A percentile compares a stretch with the other conserved stretches of the same genome.
These are phyloP conservation scores for Trissolcus japonicus DNA, from an alignment of 2,888 invertebrate species.

Conservation along the genomic window DNA sequence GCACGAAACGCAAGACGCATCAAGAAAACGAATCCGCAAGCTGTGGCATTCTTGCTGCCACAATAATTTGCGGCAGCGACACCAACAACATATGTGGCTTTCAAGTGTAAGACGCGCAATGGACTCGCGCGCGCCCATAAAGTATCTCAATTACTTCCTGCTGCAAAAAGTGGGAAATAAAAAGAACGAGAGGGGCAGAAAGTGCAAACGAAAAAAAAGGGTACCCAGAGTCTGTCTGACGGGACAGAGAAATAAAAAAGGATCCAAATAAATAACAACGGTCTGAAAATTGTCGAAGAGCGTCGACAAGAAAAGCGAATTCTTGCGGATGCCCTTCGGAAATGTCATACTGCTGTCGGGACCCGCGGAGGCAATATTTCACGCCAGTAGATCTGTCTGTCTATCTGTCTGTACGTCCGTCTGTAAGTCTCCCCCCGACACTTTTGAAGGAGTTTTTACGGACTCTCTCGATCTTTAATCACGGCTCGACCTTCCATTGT, in stretches of 20 bases:
- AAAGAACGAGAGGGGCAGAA: neutral
- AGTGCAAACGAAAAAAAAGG: constrained; percentile 5
- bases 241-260: constrained; percentile 16
- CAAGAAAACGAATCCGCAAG: constrained; percentile 20
- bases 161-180: constrained; percentile 31
- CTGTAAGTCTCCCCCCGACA: constrained; percentile 54
- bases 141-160: constrained; percentile 58
- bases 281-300: constrained; percentile 12
- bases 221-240: neutral
- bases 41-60: constrained; percentile 27
- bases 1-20: constrained; percentile 13
- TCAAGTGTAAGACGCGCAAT: constrained; percentile 31
- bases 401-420: constrained; percentile 56
- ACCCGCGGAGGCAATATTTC: constrained; percentile 73
- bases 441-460: constrained; percentile 74
- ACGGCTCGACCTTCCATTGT: constrained; percentile 75
- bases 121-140: constrained; percentile 43
- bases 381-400: constrained; percentile 64
- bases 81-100: constrained; percentile 28
- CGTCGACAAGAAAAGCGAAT: constrained; percentile 56
- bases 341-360: constrained; percentile 73
- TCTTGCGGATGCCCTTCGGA: constrained; percentile 70
- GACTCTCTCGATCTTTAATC: constrained; percentile 75
- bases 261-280: constrained; percentile 46
- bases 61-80: constrained; percentile 35